Percentiles rank a stretch among this genome's conserved stretches.
phyloP scores from a whole-genome alignment of 2,888 invertebrate genomes.

The Steromphala cineraria region DNA sequence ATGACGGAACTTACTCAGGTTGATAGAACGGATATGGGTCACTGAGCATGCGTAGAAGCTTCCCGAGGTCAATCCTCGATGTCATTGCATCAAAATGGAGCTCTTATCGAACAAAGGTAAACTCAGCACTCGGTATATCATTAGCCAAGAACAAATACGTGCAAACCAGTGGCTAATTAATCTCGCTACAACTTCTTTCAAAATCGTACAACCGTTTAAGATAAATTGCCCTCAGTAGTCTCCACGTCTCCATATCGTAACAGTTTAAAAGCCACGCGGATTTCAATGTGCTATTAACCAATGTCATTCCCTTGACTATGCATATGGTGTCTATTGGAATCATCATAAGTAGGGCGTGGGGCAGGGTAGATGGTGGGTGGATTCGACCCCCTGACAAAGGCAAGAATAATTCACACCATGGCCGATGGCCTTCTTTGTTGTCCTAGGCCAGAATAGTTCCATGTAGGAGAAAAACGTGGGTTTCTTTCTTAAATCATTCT shows the following conservation, averaged over 20 bases:
- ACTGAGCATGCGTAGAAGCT: background rate
- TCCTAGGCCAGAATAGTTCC: too few species aligned
- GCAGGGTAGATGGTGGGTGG: too few species aligned
- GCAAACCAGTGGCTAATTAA: slow-evolving; percentile 23
- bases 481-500: too few species aligned
- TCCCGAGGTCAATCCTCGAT: background rate
- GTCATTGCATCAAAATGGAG: background rate
- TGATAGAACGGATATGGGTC: background rate
- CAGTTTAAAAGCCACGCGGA: background rate
- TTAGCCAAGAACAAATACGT: slow-evolving; percentile 26
- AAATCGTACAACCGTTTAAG: slow-evolving; percentile 15
- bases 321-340: background rate
- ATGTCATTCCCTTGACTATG: background rate
- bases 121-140: slow-evolving; percentile 14
- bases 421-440: too few species aligned
- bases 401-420: too few species aligned
- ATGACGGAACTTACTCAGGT: background rate
- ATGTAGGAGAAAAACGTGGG: too few species aligned
- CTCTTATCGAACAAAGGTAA: slow-evolving; percentile 14
- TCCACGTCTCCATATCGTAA: background rate
- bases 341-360: too few species aligned
- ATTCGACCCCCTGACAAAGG: too few species aligned
- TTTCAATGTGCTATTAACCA: background rate
- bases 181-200: slow-evolving; percentile 11
- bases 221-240: background rate